Percentiles rank a stretch among this genome's conserved stretches.
phyloP scores from a whole-genome alignment of 2,888 invertebrate species.

The Drosophila maculinotata region DNA sequence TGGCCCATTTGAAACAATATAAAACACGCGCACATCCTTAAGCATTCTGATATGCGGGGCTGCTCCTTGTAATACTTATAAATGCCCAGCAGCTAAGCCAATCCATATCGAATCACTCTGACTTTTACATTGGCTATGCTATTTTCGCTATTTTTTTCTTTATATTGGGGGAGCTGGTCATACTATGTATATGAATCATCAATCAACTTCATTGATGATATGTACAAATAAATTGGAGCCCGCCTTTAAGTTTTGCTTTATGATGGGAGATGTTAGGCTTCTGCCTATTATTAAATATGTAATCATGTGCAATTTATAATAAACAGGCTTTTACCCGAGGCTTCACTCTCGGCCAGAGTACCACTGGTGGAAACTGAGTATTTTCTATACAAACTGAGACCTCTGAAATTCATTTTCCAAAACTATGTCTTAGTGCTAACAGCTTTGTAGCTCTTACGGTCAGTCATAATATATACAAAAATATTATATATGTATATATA shows the following conservation, averaged over 20 bases:
- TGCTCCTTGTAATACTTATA: slow-evolving; percentile 12
- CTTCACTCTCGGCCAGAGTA: too few relatives aligned
- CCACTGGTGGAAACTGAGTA: too few relatives aligned
- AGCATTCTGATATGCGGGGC: slow-evolving; percentile 37
- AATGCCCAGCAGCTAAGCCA: slow-evolving; percentile 55
- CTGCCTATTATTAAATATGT: background rate
- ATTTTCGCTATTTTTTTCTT: slow-evolving; percentile 21
- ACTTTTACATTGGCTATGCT: slow-evolving; percentile 20
- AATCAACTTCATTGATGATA: slow-evolving; percentile 72
- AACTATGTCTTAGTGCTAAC: too few relatives aligned
- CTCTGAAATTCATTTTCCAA: too few relatives aligned
- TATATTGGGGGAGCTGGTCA: slow-evolving; percentile 17
- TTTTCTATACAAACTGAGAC: too few relatives aligned
- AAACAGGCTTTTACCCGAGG: too few relatives aligned
- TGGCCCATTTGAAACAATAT: slow-evolving; percentile 66
- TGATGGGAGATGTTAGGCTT: background rate
- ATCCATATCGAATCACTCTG: slow-evolving; percentile 49
- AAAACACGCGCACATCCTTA: slow-evolving; percentile 50
- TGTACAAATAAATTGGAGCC: background rate
- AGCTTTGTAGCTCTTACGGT: too few relatives aligned
- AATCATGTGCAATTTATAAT: background rate
- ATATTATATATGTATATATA: too few relatives aligned
- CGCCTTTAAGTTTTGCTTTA: slow-evolving; percentile 11
- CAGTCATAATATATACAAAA: too few relatives aligned
- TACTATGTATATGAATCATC: slow-evolving; percentile 63